A percentile compares a stretch with the other conserved stretches of the same genome.
phyloP scores from a whole-genome alignment of 2,888 invertebrate species.

The Ophion costatus region DNA sequence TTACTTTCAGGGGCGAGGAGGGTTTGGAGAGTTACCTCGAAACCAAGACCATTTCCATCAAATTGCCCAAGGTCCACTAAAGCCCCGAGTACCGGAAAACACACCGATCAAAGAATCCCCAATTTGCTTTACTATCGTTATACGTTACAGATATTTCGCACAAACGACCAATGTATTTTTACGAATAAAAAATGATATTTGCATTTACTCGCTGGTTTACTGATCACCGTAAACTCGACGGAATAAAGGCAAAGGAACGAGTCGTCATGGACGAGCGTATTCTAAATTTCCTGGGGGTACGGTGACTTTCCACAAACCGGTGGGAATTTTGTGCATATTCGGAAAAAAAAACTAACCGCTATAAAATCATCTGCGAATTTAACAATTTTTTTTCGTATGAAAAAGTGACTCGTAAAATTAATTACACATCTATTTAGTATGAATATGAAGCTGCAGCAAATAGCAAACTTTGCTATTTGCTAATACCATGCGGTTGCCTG shows the following conservation, averaged over 20 bases:
- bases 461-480: too few relatives aligned
- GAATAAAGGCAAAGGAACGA: not conserved
- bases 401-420: too few relatives aligned
- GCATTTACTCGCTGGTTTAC: not conserved
- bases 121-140: not conserved
- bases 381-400: too few relatives aligned
- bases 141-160: not conserved
- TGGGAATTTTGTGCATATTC: too few relatives aligned
- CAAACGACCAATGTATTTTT: conserved; percentile 33
- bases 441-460: too few relatives aligned
- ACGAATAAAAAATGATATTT: conserved; percentile 34
- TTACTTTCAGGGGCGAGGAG: conserved; percentile 89
- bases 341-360: too few relatives aligned
- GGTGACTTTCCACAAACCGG: too few relatives aligned
- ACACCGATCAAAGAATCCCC: not conserved
- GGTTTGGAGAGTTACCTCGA: conserved; percentile 91
- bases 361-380: too few relatives aligned
- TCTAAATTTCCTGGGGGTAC: too few relatives aligned
- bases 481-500: too few relatives aligned
- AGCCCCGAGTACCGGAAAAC: not conserved
- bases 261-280: too few relatives aligned
- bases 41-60: conserved; percentile 88
- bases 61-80: conserved; percentile 53
- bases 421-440: too few relatives aligned
- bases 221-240: not conserved